A percentile compares a stretch with the other conserved stretches of the same genome.
These are phyloP conservation scores for Acanthosepion lycidas DNA, from an alignment of 2,888 invertebrate species.

Conservation along the genomic window DNA sequence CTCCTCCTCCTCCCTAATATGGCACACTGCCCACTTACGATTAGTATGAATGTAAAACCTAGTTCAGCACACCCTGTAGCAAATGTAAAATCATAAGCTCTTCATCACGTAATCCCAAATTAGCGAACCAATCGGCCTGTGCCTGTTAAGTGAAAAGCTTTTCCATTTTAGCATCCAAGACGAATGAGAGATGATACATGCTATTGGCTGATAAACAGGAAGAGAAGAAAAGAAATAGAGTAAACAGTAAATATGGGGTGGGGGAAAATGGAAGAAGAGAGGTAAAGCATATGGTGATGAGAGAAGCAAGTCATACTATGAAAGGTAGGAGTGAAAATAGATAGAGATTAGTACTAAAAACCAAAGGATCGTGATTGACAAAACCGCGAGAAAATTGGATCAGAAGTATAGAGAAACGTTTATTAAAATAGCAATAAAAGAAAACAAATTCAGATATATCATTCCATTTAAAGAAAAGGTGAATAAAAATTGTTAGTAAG, in stretches of 20 bases:
- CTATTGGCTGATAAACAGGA: conserved; percentile 2
- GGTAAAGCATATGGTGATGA: too few relatives aligned
- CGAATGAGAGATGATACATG: background rate
- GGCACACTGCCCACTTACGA: conserved; percentile 21
- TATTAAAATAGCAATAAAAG: too few relatives aligned
- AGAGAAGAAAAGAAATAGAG: background rate
- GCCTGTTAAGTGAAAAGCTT: conserved; percentile 53
- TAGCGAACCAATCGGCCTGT: conserved; percentile 63
- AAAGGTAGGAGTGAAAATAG: too few relatives aligned
- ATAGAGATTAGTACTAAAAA: too few relatives aligned
- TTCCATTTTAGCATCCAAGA: conserved; percentile 51
- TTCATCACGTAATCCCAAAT: conserved; percentile 64
- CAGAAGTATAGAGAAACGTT: too few relatives aligned
- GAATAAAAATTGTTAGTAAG: too few relatives aligned
- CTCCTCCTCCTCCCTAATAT: background rate
- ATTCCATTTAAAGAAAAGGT: too few relatives aligned
- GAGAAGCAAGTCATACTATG: too few relatives aligned
- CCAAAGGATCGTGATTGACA: too few relatives aligned
- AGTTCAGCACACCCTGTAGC: background rate
- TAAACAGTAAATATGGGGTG: background rate
- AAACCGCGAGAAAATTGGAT: too few relatives aligned
- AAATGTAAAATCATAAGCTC: conserved; percentile 40
- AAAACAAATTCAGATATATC: too few relatives aligned
- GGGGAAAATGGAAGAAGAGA: background rate
- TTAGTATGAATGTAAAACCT: conserved; percentile 24